These are phyloP conservation scores for Busseola fusca DNA, from an alignment of 2,888 invertebrate species.

Conservation along the genomic window DNA sequence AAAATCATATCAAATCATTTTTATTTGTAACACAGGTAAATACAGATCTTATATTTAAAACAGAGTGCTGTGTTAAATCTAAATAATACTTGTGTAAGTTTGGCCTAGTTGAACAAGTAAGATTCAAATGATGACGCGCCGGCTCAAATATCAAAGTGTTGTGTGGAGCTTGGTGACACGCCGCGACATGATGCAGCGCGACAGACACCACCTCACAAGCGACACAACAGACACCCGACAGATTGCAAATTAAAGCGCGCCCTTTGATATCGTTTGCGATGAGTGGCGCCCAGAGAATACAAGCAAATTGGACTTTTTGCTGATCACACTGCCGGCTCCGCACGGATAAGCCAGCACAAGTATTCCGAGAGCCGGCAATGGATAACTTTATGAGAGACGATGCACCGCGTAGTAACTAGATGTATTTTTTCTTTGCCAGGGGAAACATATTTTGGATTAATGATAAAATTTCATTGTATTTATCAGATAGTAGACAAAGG, in stretches of 20 bases:
- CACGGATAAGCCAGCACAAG: neutral
- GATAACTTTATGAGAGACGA: constrained; percentile 14
- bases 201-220: neutral
- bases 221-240: constrained; percentile 20
- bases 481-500: neutral
- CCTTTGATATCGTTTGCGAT: constrained; percentile 39
- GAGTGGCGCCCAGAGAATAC: constrained; percentile 31
- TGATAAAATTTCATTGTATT: constrained; percentile 9
- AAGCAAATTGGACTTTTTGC: constrained; percentile 43
- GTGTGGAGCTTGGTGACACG: constrained; percentile 10
- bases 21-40: too few relatives aligned
- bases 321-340: constrained; percentile 8
- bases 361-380: constrained; percentile 16
- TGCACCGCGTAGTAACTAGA: constrained; percentile 22
- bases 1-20: too few relatives aligned
- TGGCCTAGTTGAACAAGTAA: too few relatives aligned
- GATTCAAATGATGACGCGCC: too few relatives aligned
- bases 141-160: neutral
- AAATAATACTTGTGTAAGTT: too few relatives aligned
- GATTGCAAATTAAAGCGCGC: constrained; percentile 41
- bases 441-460: constrained; percentile 9
- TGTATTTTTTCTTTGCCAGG: constrained; percentile 14
- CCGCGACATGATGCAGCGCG: neutral
- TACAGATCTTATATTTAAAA: too few relatives aligned
- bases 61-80: too few relatives aligned